Evolutionary conservation across 2,113 vertebrate genomes (phyloP).

Genomic region (Tursiops truncatus): DNA sequence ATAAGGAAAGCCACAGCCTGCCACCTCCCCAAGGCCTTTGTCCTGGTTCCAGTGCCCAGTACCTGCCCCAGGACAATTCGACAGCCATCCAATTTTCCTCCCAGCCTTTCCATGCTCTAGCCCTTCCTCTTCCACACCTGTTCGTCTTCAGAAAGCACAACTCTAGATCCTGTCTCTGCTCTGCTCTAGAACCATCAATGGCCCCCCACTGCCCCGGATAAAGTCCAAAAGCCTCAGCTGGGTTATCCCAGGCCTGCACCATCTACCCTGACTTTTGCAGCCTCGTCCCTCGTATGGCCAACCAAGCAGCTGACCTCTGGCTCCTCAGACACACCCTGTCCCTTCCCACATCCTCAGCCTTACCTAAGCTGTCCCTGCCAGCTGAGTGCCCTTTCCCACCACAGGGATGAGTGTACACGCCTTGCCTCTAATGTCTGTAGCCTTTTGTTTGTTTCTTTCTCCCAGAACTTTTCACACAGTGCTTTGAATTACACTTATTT

Average conservation of each 20-base stretch:
- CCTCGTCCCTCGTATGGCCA: accelerated
- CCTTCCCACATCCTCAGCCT: neutral
- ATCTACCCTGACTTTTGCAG: neutral
- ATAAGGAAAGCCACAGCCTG: neutral
- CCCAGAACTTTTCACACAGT: neutral
- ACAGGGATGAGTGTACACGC: neutral
- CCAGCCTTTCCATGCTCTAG: neutral
- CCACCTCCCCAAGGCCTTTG: neutral
- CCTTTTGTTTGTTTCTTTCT: constrained; percentile 20
- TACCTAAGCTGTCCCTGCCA: accelerated
- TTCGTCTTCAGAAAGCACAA: neutral
- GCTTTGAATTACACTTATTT: constrained; percentile 41
- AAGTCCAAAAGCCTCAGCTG: neutral
- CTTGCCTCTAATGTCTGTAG: neutral
- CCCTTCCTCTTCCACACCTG: neutral
- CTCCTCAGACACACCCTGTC: neutral
- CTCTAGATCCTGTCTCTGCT: neutral
- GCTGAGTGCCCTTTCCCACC: neutral
- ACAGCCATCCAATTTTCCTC: neutral
- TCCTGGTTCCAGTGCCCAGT: neutral
- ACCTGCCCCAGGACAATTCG: neutral
- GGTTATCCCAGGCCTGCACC: neutral
- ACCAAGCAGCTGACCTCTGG: neutral
- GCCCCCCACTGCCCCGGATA: neutral
- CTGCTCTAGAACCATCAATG: neutral